Evolutionary conservation across 2,113 vertebrate species (phyloP).

Genomic region (Prietella phreatophila): DNA sequence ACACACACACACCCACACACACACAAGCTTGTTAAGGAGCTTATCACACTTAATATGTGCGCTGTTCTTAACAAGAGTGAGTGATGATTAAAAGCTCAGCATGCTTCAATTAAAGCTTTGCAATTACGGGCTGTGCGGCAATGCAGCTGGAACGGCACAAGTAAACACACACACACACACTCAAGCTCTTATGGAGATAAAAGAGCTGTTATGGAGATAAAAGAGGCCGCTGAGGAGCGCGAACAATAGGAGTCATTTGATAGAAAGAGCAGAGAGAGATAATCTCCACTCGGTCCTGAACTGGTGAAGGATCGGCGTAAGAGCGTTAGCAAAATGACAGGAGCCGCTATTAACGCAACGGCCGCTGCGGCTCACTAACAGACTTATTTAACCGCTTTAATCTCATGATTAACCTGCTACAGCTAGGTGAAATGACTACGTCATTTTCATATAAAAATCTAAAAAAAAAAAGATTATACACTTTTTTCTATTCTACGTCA

Average conservation of each 20-base stretch:
- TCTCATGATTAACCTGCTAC: constrained; percentile 15
- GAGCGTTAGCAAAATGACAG: constrained; percentile 43
- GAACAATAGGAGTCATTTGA: constrained; percentile 33
- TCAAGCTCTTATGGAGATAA: constrained; percentile 7
- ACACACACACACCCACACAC: neutral
- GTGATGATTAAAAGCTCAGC: constrained; percentile 68
- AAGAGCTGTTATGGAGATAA: constrained; percentile 16
- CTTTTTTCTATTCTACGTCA: too few species aligned
- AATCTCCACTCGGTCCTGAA: constrained; percentile 45
- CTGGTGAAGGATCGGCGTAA: constrained; percentile 42
- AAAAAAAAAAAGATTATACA: neutral
- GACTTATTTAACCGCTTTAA: constrained; percentile 25
- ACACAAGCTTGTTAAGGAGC: constrained; percentile 60
- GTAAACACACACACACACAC: constrained; percentile 17
- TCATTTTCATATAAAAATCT: neutral
- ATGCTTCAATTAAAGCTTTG: constrained; percentile 62
- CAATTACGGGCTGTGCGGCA: constrained; percentile 25
- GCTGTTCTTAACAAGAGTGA: constrained; percentile 62
- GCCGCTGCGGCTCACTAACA: constrained; percentile 4
- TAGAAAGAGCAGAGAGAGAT: constrained; percentile 30
- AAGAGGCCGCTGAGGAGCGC: constrained; percentile 4
- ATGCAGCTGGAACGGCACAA: constrained; percentile 35
- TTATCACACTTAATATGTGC: constrained; percentile 66
- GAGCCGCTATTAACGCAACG: constrained; percentile 35
- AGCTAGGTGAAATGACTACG: too few species aligned